Evolutionary conservation across 2,888 invertebrate species (phyloP), one percentile per base, ranked within the genome.

Genomic region (Drosophila greeni): DNA sequence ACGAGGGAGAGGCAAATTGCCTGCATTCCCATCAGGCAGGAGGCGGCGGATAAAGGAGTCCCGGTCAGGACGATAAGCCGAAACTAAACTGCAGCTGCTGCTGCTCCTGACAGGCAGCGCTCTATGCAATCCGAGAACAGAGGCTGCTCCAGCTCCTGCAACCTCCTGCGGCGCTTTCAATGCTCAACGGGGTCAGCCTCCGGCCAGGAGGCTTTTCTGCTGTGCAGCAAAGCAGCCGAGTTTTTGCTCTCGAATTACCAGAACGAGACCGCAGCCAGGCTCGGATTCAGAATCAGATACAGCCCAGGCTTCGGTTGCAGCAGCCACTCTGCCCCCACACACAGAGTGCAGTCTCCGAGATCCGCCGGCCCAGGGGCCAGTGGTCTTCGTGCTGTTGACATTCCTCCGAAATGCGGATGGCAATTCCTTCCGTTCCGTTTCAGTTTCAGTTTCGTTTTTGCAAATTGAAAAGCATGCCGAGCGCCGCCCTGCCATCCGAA

Each of bases 401-500:
- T 53, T 60, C 42, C 39, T 49, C 31, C 18, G 53, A 53, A 49
- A 49, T 37, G 54, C 14, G 24, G 33, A 54, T 45, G 53, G 64
- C 68, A 64, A 52, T 66, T 76, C 79, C 70, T 84, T 76, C 79
- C 74, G 76, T 57, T 62, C 18, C 45, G 29, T 14, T 39, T 39
- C 39, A 39, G 29, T 14, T 39, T 39, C 39, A 39, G 39, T 45
- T 45, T 29, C 29, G 45, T 8, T 52, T 24, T 52, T 18, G 64
- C 76, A 82, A 84, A 79, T 79, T 80, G 80, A 76, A 79, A 76
- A 72, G 47, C 52, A 47, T 57, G 57, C 61, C 62, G 18, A 36
- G 36, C 36, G 33, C 23, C 20, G 45, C 29, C 31, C 56, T 54
- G 34, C 24, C 16, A 33, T 18, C 20, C 33, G 18, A 64, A 70